phyloP scores from a whole-genome alignment of 2,797 vertebrate genomes.

The Platalea minor region DNA sequence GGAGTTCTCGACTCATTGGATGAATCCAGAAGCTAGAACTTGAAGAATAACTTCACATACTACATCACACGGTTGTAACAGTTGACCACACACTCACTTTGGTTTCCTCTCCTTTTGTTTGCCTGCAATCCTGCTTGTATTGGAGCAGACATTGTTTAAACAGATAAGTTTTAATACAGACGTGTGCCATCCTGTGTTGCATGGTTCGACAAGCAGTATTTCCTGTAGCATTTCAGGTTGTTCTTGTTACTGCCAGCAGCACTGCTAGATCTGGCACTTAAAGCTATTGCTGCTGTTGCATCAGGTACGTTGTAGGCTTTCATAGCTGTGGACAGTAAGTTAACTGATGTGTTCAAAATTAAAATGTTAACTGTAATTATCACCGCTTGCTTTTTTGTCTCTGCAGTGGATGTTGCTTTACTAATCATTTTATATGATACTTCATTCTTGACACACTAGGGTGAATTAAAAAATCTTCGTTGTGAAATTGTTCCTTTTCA shows the following conservation, averaged over 20 bases:
- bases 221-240: background rate
- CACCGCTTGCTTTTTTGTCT: background rate
- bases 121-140: background rate
- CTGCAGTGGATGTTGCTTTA: background rate
- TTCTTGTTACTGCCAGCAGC: background rate
- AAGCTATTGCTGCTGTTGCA: accelerated
- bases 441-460: background rate
- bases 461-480: background rate
- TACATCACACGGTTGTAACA: background rate
- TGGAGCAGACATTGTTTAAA: background rate
- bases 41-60: background rate
- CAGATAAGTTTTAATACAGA: background rate
- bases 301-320: background rate
- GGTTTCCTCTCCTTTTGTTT: background rate
- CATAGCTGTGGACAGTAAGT: background rate
- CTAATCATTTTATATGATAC: background rate
- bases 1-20: background rate
- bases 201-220: accelerated
- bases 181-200: accelerated
- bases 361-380: background rate
- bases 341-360: background rate
- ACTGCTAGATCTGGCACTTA: background rate
- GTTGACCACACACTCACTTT: background rate
- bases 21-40: background rate
- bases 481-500: background rate